phyloP scores from a whole-genome alignment of 2,888 invertebrate species.

The Lamellibrachia satsuma region DNA sequence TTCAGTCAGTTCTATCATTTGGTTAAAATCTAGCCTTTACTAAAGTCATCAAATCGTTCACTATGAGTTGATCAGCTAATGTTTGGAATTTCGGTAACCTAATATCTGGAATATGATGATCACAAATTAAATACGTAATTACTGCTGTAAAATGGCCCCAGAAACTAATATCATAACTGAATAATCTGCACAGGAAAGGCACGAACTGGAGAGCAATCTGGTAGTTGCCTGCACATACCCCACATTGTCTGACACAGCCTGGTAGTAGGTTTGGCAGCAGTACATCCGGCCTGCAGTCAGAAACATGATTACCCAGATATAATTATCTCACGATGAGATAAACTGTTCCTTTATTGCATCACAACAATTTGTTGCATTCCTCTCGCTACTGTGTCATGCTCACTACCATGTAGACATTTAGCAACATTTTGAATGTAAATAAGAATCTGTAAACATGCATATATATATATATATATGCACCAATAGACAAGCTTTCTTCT shows the following conservation, averaged over 20 bases:
- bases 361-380: neutral
- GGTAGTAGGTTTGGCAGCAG: slow-evolving; percentile 38
- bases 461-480: neutral
- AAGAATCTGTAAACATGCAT: neutral
- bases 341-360: neutral
- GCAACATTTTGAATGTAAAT: neutral
- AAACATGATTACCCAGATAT: neutral
- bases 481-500: neutral
- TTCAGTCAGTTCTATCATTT: neutral
- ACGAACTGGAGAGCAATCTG: neutral
- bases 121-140: neutral
- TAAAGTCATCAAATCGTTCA: too few species aligned
- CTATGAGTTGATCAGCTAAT: neutral
- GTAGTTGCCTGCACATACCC: slow-evolving; percentile 18
- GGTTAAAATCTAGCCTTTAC: neutral
- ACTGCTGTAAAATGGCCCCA: slow-evolving; percentile 1
- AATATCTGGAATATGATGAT: slow-evolving; percentile 19
- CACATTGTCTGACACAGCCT: slow-evolving; percentile 30
- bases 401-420: neutral
- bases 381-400: neutral
- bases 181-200: neutral
- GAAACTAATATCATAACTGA: slow-evolving; percentile 17
- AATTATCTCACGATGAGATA: neutral
- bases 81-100: slow-evolving; percentile 20
- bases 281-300: slow-evolving; percentile 34